Conservation (phyloP, 2,113 vertebrate species). For the Willisornis vidua region DNA sequence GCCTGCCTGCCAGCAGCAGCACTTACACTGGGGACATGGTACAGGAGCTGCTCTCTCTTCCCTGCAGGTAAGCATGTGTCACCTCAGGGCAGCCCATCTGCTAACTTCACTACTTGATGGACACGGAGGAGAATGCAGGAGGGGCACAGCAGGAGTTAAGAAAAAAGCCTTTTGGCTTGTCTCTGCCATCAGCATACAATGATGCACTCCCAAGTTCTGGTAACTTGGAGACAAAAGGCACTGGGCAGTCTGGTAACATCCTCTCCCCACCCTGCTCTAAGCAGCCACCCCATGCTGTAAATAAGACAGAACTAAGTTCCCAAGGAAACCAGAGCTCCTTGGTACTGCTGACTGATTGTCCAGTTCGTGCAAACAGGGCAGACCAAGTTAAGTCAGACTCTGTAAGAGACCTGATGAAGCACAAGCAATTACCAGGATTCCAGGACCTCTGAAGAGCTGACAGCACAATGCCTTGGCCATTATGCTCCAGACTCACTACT, state of each 20-base stretch:
- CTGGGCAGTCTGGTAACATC: fast-evolving
- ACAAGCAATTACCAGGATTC: background rate
- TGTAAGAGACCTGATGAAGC: background rate
- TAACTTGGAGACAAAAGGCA: background rate
- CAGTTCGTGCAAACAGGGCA: background rate
- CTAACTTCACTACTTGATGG: background rate
- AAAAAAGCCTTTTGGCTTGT: background rate
- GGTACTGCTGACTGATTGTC: background rate
- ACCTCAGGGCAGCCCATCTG: constrained; percentile 53
- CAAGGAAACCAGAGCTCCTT: background rate
- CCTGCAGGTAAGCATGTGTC: background rate
- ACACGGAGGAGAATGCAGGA: background rate
- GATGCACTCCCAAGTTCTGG: background rate
- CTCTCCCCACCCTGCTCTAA: background rate
- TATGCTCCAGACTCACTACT: background rate
- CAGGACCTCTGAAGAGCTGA: background rate
- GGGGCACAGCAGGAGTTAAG: constrained; percentile 4
- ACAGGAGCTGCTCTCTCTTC: constrained; percentile 6
- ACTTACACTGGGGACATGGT: background rate
- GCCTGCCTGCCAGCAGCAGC: constrained; percentile 22
- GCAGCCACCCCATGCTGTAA: background rate
- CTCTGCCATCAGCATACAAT: background rate
- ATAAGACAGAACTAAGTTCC: background rate
- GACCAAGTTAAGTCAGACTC: background rate
- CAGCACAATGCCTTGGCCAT: background rate